Conservation (phyloP, 2,888 invertebrate genomes). For the Aspidiotus rigidus region DNA sequence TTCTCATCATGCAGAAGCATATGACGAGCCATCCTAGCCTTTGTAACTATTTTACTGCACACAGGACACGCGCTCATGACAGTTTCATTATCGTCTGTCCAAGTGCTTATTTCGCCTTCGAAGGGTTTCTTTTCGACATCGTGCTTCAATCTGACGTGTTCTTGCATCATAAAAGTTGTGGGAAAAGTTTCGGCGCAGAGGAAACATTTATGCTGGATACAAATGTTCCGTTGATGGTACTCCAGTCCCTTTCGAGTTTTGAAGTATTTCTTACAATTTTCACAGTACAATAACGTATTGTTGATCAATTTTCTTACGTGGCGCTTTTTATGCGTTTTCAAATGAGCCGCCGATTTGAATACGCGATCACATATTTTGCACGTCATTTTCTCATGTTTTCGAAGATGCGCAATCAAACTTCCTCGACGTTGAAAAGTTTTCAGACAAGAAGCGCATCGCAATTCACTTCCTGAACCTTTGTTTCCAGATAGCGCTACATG, state of each 20-base stretch:
- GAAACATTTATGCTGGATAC: slow-evolving; percentile 18
- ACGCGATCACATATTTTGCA: slow-evolving; percentile 7
- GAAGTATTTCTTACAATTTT: slow-evolving; percentile 26
- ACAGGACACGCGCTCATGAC: slow-evolving; percentile 11
- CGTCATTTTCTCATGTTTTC: slow-evolving; percentile 11
- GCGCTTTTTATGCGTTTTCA: slow-evolving; percentile 22
- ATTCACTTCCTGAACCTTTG: neutral
- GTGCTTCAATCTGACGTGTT: slow-evolving; percentile 12
- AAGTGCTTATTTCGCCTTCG: neutral
- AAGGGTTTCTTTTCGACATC: neutral
- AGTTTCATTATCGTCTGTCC: slow-evolving; percentile 1
- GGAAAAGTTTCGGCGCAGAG: slow-evolving; percentile 17
- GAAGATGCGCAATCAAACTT: slow-evolving; percentile 19
- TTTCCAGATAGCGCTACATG: neutral
- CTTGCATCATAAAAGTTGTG: neutral
- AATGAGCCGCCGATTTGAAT: neutral
- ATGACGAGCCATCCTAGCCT: slow-evolving; percentile 24
- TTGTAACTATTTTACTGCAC: slow-evolving; percentile 19
- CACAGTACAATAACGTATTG: slow-evolving; percentile 22
- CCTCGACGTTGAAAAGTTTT: slow-evolving; percentile 5
- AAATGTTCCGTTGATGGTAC: slow-evolving; percentile 24
- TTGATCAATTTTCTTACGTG: slow-evolving; percentile 7
- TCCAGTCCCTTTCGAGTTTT: slow-evolving; percentile 21
- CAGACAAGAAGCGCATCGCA: slow-evolving; percentile 15
- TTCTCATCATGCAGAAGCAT: slow-evolving; percentile 21